Conservation (phyloP, 2,113 vertebrate species). For the Hippocampus comes region DNA sequence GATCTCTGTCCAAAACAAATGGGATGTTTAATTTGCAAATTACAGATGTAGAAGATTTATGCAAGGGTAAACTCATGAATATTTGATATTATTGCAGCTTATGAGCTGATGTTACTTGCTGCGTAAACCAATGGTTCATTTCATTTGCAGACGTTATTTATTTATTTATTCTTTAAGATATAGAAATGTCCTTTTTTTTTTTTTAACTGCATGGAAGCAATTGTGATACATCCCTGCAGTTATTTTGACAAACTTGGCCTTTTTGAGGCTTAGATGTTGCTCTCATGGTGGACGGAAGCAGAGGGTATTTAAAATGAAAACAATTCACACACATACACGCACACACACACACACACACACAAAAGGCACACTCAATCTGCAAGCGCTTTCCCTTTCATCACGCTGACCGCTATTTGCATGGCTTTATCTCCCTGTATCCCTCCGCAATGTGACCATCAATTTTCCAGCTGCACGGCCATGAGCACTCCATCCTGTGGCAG, state of each 20-base stretch:
- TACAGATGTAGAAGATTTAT: slow-evolving; percentile 11
- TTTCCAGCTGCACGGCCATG: slow-evolving; percentile 61
- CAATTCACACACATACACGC: not conserved
- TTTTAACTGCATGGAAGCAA: not conserved
- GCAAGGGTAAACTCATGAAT: slow-evolving; percentile 9
- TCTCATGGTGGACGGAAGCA: not conserved
- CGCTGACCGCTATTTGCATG: slow-evolving; percentile 63
- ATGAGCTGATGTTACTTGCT: slow-evolving; percentile 1
- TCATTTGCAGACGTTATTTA: not conserved
- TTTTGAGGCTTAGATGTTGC: slow-evolving; percentile 13
- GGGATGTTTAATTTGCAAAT: slow-evolving; percentile 6
- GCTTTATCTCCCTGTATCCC: slow-evolving; percentile 64
- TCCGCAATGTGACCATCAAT: slow-evolving; percentile 63
- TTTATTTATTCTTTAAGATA: too few relatives aligned
- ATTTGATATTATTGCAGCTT: slow-evolving; percentile 8
- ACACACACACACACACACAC: slow-evolving; percentile 23
- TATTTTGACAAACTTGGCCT: slow-evolving; percentile 20
- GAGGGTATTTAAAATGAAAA: slow-evolving; percentile 8
- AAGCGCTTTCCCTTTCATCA: slow-evolving; percentile 64
- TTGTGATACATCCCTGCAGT: slow-evolving; percentile 10
- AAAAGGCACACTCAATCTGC: slow-evolving; percentile 65
- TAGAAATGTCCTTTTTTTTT: not conserved
- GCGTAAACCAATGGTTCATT: not conserved
- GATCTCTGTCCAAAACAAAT: slow-evolving; percentile 6
- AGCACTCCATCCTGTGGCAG: slow-evolving; percentile 40